A percentile compares a stretch with the other conserved stretches of the same genome.
Evolutionary conservation across 2,113 vertebrate species (phyloP).

Genomic region (Crotalus horridus): DNA sequence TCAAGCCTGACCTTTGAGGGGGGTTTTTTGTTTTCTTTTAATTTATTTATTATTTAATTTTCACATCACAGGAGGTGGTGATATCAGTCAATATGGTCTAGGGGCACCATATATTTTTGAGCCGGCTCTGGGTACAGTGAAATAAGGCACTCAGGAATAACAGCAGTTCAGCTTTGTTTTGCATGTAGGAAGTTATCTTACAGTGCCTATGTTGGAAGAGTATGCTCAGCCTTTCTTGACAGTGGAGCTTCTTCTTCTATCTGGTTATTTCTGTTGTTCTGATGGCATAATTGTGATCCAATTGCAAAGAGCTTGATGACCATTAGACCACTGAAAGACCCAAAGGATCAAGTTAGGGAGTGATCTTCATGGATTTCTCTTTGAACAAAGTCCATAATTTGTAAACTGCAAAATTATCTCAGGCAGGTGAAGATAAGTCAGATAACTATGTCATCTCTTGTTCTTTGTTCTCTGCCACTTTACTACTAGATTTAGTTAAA

Average conservation of each 20-base stretch:
- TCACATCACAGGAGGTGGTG: background rate
- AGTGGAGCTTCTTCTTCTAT: background rate
- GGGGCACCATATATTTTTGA: background rate
- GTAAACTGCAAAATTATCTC: background rate
- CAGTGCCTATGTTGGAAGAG: constrained; percentile 17
- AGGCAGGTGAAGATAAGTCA: background rate
- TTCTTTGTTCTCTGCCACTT: background rate
- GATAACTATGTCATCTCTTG: background rate
- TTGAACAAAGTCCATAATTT: background rate
- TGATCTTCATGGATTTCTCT: background rate
- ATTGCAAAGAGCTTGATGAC: background rate
- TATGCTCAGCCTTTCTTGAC: constrained; percentile 13
- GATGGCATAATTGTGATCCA: background rate
- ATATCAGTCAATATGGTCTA: background rate
- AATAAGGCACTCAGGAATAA: constrained; percentile 36
- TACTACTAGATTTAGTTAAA: background rate
- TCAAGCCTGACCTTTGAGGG: background rate
- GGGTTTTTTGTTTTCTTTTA: background rate
- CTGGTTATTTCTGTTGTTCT: background rate
- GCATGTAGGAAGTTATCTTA: constrained; percentile 36
- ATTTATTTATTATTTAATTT: background rate
- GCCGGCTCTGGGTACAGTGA: background rate
- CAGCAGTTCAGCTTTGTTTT: constrained; percentile 44
- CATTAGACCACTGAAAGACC: background rate
- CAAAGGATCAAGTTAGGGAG: background rate